Evolutionary conservation across 2,113 vertebrate genomes (phyloP), one percentile per base, ranked within the genome.

Genomic region (Copsychus sechellarum): DNA sequence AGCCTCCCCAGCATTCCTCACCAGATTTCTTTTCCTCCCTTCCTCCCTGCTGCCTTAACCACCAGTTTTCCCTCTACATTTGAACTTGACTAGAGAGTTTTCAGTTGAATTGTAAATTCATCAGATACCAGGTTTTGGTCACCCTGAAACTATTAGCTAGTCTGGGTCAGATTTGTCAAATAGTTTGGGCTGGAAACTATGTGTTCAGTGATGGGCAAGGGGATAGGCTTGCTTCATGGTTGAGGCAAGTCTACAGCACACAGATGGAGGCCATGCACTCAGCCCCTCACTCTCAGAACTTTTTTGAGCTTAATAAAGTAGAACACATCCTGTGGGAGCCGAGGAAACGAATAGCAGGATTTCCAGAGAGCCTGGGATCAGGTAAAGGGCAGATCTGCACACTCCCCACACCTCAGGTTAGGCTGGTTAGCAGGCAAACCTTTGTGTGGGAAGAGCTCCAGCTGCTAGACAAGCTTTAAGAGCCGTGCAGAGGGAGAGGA

Each of bases 101-200:
- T 88, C 71, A 90, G 62, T 25, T 38, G 57, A 94, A 62, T 91
- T 0, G 0, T 73, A 87, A 93, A 93, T 88, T 93, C 58, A 70
- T 93, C 85, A 80, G 71, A 72, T 72, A 73, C 0, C 1, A 1
- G 12, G 61, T 57, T 93, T 95, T 73, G 79, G 58, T 96, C 93
- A 95, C 67, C 61, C 93, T 86, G 90, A 93, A 96, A 65, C 34
- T 80, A 61, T 93, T 88, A 88, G 76, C 42, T 66, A 66, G 50
- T 66, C 62, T 86, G 82, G 62, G 86, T 88, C 82, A 90, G 85
- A 88, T 90, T 77, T 88, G 82, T 72, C 29, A 77, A 54, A 80
- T 77, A 81, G 45, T 77, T 95, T 70, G 76, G 82, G 71, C 62
- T 93, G 88, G 82, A 93, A 95, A 92, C 14, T 62, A 17, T 61